A percentile compares a stretch with the other conserved stretches of the same genome.
These are phyloP conservation scores for Cataglyphis hispanica DNA, from an alignment of 1,140 invertebrate species.

Conservation along the genomic window DNA sequence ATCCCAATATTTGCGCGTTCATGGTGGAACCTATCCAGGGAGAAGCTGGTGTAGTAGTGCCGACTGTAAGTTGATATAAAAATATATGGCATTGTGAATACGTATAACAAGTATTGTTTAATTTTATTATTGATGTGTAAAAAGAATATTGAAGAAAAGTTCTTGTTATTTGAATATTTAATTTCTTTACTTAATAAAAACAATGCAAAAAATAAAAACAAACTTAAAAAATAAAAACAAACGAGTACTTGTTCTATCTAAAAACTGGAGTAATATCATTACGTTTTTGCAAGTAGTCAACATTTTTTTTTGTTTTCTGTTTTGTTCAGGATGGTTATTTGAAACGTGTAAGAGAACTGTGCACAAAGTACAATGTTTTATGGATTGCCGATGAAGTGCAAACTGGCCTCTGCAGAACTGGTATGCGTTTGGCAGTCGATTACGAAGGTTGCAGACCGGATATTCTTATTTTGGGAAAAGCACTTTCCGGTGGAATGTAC, in stretches of 20 bases:
- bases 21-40: constrained; percentile 96
- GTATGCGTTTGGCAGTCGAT: constrained; percentile 95
- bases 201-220: too few relatives aligned
- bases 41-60: constrained; percentile 93
- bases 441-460: constrained; percentile 94
- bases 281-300: neutral
- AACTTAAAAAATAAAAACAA: too few relatives aligned
- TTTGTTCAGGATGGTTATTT: constrained; percentile 92
- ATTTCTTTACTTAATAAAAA: neutral
- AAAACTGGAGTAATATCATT: neutral
- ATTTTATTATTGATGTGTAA: too few relatives aligned
- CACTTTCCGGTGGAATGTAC: constrained; percentile 93
- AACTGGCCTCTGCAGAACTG: constrained; percentile 96
- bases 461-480: constrained; percentile 93
- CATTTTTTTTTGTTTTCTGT: neutral
- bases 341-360: constrained; percentile 94
- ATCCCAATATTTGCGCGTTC: constrained; percentile 90
- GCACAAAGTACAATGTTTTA: constrained; percentile 97
- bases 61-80: constrained; percentile 81
- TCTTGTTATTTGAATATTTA: neutral
- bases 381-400: constrained; percentile 99
- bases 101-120: neutral
- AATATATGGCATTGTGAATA: neutral
- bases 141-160: too few relatives aligned
- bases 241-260: neutral